phyloP scores from a whole-genome alignment of 2,797 vertebrate species.

The Ambastaia sidthimunki region DNA sequence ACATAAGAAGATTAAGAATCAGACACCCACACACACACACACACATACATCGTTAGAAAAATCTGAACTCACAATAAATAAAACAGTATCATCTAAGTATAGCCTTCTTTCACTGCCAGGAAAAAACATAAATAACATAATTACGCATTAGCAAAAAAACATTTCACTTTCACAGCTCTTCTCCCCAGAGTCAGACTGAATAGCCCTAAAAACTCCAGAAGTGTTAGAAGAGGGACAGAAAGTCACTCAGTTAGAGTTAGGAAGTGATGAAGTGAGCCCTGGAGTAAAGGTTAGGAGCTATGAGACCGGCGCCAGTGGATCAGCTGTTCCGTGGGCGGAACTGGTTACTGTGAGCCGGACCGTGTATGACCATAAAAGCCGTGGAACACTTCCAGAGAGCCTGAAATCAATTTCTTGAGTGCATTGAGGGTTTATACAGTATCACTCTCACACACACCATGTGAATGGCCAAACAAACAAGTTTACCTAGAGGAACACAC shows the following conservation, averaged over 20 bases:
- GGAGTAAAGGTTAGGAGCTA: conserved; percentile 20
- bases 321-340: conserved; percentile 18
- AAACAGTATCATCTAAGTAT: background rate
- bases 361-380: background rate
- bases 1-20: background rate
- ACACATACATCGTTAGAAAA: too few species aligned
- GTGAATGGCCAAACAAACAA: conserved; percentile 12
- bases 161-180: background rate
- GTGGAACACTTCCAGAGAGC: conserved; percentile 28
- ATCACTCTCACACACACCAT: conserved; percentile 9
- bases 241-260: conserved; percentile 13
- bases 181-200: background rate
- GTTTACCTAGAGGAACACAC: conserved; percentile 2
- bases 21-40: background rate
- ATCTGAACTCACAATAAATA: background rate
- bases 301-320: conserved; percentile 3
- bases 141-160: background rate
- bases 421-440: conserved; percentile 6
- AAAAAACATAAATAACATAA: background rate
- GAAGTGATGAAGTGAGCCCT: conserved; percentile 19
- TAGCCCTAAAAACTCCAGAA: background rate
- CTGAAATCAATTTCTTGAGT: conserved; percentile 17
- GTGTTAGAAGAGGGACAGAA: conserved; percentile 1
- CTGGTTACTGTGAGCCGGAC: background rate
- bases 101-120: background rate